phyloP scores from a whole-genome alignment of 1,140 invertebrate genomes.

The Drosophila baimaii region DNA sequence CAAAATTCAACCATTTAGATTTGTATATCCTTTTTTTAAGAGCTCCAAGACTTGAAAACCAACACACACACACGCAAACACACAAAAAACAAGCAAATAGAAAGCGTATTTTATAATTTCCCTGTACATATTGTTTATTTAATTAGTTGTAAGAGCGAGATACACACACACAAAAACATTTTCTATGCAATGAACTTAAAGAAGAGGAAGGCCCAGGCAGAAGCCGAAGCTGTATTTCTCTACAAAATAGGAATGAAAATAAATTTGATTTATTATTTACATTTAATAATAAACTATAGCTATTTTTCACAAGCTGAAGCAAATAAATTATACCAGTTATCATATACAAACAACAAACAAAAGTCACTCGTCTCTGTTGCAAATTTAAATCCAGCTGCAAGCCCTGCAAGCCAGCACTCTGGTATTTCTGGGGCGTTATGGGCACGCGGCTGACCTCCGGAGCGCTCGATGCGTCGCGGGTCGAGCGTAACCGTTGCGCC shows the following conservation, averaged over 20 bases:
- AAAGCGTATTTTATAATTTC: conserved; percentile 45
- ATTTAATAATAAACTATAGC: conserved; percentile 74
- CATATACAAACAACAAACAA: conserved; percentile 47
- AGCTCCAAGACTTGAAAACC: conserved; percentile 77
- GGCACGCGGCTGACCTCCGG: conserved; percentile 65
- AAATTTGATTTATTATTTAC: conserved; percentile 73
- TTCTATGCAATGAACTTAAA: conserved; percentile 64
- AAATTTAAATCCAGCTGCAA: conserved; percentile 5
- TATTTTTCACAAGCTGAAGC: conserved; percentile 75
- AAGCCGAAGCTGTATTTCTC: conserved; percentile 39
- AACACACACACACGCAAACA: conserved; percentile 38
- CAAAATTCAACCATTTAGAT: conserved; percentile 62
- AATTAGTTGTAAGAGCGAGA: conserved; percentile 64
- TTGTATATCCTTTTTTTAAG: conserved; percentile 63
- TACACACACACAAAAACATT: conserved; percentile 26
- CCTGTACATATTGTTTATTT: conserved; percentile 80
- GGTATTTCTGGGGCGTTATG: conserved; percentile 44
- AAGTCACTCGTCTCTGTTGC: conserved; percentile 14
- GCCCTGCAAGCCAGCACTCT: not conserved
- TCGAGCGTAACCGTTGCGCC: conserved; percentile 83
- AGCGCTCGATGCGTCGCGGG: conserved; percentile 49
- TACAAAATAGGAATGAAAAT: conserved; percentile 54
- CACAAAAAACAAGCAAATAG: conserved; percentile 19
- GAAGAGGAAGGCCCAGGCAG: conserved; percentile 1
- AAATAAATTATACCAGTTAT: conserved; percentile 77